phyloP scores from a whole-genome alignment of 2,113 vertebrate genomes.

The Ivindomyrus marchei region DNA sequence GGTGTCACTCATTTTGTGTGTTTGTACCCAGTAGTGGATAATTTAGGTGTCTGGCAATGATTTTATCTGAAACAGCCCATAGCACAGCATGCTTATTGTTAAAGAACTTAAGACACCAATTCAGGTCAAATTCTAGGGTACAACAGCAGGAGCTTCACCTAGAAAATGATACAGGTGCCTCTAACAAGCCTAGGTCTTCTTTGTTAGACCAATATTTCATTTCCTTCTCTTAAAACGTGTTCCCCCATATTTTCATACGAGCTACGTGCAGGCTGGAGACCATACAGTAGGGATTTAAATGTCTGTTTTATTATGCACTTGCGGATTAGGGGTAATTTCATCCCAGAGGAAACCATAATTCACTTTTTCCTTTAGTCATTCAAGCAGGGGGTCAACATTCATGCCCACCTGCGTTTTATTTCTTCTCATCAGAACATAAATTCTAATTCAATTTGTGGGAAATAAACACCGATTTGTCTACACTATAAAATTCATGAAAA shows the following conservation, averaged over 20 bases:
- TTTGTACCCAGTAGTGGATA: background rate
- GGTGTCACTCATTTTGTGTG: background rate
- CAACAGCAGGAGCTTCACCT: background rate
- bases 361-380: conserved; percentile 44
- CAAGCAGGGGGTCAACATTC: conserved; percentile 40
- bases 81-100: background rate
- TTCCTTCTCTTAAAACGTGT: background rate
- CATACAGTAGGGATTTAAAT: background rate
- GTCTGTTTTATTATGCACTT: conserved; percentile 9
- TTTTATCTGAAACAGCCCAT: background rate
- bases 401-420: conserved; percentile 22
- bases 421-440: conserved; percentile 28
- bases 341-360: conserved; percentile 31
- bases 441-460: conserved; percentile 48
- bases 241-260: background rate
- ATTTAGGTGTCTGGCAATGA: background rate
- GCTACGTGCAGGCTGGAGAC: background rate
- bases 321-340: conserved; percentile 27
- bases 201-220: background rate
- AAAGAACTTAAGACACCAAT: background rate
- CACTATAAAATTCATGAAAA: conserved; percentile 40
- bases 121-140: background rate
- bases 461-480: conserved; percentile 40
- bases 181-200: background rate
- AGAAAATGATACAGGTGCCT: background rate